Evolutionary conservation across 2,797 vertebrate genomes (phyloP).

Genomic region (Threskiornis aethiopicus): DNA sequence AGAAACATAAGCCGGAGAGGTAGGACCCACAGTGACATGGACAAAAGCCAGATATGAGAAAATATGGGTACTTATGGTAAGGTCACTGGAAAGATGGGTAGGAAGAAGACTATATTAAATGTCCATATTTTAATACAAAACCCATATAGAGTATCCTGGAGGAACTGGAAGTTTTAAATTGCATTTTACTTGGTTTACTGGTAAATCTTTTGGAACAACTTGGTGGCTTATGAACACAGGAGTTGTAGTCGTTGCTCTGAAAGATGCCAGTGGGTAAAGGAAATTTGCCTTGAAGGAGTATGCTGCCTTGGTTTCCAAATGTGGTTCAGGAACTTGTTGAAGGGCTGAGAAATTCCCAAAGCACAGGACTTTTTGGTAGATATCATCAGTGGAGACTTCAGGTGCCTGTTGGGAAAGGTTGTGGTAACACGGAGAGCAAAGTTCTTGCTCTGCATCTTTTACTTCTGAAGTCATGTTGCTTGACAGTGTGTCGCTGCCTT

Average conservation of each 20-base stretch:
- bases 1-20: background rate
- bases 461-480: background rate
- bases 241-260: background rate
- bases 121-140: background rate
- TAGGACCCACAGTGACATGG: background rate
- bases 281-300: background rate
- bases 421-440: background rate
- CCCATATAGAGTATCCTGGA: background rate
- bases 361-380: fast-evolving
- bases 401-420: background rate
- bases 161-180: background rate
- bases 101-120: background rate
- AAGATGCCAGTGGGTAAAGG: background rate
- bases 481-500: background rate
- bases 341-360: background rate
- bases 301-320: background rate
- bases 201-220: background rate
- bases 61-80: background rate
- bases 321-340: background rate
- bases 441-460: background rate
- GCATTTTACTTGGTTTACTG: background rate
- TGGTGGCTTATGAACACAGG: background rate
- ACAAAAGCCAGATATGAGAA: background rate
- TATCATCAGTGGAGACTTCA: background rate
- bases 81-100: background rate